These are phyloP conservation scores for Teleiodes luculella DNA, from an alignment of 2,888 invertebrate genomes.

Conservation along the genomic window DNA sequence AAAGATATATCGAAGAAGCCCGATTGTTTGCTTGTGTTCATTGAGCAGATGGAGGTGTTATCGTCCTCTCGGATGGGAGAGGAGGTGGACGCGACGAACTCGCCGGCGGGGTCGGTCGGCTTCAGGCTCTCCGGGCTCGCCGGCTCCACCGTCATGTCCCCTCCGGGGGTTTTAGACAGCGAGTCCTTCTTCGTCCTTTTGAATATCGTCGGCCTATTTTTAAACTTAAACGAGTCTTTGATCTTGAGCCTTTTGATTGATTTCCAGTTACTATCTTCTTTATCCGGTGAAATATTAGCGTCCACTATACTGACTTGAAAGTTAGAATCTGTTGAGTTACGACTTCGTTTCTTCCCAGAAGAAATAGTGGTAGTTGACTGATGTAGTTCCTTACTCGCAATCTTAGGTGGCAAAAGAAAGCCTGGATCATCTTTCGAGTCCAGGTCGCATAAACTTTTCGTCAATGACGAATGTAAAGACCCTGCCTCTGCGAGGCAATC, in stretches of 20 bases:
- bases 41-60: conserved; percentile 66
- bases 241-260: conserved; percentile 74
- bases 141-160: conserved; percentile 65
- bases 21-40: conserved; percentile 72
- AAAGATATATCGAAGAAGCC: conserved; percentile 74
- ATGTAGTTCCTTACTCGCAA: conserved; percentile 58
- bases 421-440: conserved; percentile 64
- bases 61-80: conserved; percentile 72
- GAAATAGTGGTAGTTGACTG: conserved; percentile 70
- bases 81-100: conserved; percentile 65
- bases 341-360: conserved; percentile 70
- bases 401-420: conserved; percentile 55
- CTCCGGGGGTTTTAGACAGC: conserved; percentile 58
- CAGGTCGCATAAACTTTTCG: conserved; percentile 69
- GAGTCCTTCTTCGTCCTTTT: conserved; percentile 68
- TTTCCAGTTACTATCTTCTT: conserved; percentile 74
- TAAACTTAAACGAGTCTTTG: conserved; percentile 74
- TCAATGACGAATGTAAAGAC: conserved; percentile 66
- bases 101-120: conserved; percentile 68
- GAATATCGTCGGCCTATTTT: conserved; percentile 70
- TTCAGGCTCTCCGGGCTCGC: conserved; percentile 64
- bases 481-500: conserved; percentile 66
- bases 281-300: conserved; percentile 62
- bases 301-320: conserved; percentile 65
- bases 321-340: conserved; percentile 72